Conservation (phyloP, 2,888 invertebrate species). For the Mongoloraphidia duomilia region DNA sequence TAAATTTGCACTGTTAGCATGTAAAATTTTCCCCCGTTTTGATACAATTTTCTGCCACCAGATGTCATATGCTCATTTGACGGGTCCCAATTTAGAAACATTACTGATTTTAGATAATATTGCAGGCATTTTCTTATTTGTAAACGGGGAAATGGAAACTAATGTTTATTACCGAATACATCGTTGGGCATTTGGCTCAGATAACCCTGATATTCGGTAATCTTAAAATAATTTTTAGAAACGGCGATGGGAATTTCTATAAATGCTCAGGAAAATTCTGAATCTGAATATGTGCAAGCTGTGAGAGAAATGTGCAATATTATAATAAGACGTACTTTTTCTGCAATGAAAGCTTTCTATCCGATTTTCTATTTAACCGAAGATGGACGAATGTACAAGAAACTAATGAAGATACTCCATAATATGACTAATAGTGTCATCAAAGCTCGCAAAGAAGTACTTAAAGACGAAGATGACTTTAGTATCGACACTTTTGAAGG, state of each 20-base stretch:
- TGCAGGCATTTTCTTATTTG: too few relatives aligned
- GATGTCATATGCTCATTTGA: too few relatives aligned
- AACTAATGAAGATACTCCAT: constrained; percentile 33
- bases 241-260: constrained; percentile 61
- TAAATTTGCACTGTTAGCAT: too few relatives aligned
- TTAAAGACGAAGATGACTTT: background rate
- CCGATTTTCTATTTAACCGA: constrained; percentile 39
- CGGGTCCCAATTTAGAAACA: too few relatives aligned
- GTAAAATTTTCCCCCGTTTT: too few relatives aligned
- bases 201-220: too few relatives aligned
- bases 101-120: too few relatives aligned
- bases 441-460: constrained; percentile 24
- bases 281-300: constrained; percentile 59
- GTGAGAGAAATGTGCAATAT: constrained; percentile 38
- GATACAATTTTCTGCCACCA: too few relatives aligned
- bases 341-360: constrained; percentile 34
- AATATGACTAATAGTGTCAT: constrained; percentile 41
- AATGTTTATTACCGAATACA: too few relatives aligned
- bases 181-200: too few relatives aligned
- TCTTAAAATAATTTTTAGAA: background rate
- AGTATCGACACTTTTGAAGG: background rate
- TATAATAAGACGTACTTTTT: constrained; percentile 19
- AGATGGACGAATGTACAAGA: constrained; percentile 40
- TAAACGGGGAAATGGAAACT: too few relatives aligned
- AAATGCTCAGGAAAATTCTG: constrained; percentile 51